These are phyloP conservation scores for Synanthedon formicaeformis DNA, from an alignment of 2,888 invertebrate genomes.

Conservation along the genomic window DNA sequence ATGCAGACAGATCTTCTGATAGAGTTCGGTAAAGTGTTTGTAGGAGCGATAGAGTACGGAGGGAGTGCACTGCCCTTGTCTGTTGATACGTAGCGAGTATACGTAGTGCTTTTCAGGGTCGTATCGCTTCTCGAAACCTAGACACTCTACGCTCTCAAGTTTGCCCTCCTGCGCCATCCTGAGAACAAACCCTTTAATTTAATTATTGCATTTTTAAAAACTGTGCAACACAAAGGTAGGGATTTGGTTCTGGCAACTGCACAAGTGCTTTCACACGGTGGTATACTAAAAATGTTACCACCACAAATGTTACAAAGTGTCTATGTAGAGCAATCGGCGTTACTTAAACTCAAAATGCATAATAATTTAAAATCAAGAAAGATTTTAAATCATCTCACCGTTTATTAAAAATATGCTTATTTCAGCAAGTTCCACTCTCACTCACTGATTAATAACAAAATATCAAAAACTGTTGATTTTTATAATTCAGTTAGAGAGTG, in stretches of 20 bases:
- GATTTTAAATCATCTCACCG: too few relatives aligned
- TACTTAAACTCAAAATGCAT: too few relatives aligned
- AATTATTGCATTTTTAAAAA: background rate
- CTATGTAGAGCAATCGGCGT: background rate
- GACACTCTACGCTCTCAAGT: conserved; percentile 85
- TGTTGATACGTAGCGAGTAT: conserved; percentile 84
- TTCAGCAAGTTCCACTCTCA: too few relatives aligned
- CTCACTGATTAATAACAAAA: too few relatives aligned
- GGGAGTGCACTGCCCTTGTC: conserved; percentile 88
- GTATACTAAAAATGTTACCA: background rate
- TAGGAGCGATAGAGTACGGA: conserved; percentile 93
- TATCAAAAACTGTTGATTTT: too few relatives aligned
- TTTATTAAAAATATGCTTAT: too few relatives aligned
- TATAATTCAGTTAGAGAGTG: too few relatives aligned
- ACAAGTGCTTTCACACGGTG: background rate
- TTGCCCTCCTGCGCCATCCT: conserved; percentile 92
- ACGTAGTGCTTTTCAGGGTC: conserved; percentile 98
- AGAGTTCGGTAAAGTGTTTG: conserved; percentile 96
- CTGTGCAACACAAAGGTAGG: too few relatives aligned
- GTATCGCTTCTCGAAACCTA: conserved; percentile 93
- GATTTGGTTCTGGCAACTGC: background rate
- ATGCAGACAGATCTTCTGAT: conserved; percentile 91
- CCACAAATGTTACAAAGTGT: background rate
- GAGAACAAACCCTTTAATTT: conserved; percentile 9
- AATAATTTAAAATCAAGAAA: too few relatives aligned